phyloP scores from a whole-genome alignment of 2,797 vertebrate species.

The Xenentodon cancila region DNA sequence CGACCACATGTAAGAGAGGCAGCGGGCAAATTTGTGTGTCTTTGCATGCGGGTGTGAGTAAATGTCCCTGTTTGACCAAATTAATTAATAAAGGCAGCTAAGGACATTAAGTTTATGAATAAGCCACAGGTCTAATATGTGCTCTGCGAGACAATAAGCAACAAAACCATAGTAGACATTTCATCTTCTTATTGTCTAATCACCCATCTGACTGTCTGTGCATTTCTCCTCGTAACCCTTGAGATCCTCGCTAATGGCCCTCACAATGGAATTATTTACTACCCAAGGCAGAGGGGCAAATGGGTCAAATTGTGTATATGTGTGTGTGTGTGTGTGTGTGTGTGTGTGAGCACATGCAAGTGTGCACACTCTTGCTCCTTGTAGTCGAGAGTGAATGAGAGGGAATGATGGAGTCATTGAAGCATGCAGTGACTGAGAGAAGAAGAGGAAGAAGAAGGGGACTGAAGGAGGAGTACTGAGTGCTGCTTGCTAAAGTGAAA shows the following conservation, averaged over 20 bases:
- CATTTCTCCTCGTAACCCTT: slow-evolving; percentile 71
- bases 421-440: slow-evolving; percentile 75
- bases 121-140: slow-evolving; percentile 63
- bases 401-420: slow-evolving; percentile 82
- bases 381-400: slow-evolving; percentile 65
- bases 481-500: slow-evolving; percentile 86
- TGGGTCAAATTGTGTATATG: slow-evolving; percentile 71
- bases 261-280: slow-evolving; percentile 81
- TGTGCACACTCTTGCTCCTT: slow-evolving; percentile 31
- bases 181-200: slow-evolving; percentile 80
- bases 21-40: slow-evolving; percentile 32
- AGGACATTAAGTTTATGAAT: slow-evolving; percentile 62
- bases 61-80: slow-evolving; percentile 20
- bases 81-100: slow-evolving; percentile 26
- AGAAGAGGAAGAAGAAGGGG: slow-evolving; percentile 47
- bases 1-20: slow-evolving; percentile 52
- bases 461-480: slow-evolving; percentile 57
- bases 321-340: slow-evolving; percentile 33
- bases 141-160: slow-evolving; percentile 64
- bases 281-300: slow-evolving; percentile 69
- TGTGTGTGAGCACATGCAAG: slow-evolving; percentile 17
- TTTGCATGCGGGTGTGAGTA: slow-evolving; percentile 13
- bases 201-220: slow-evolving; percentile 65
- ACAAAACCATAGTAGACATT: slow-evolving; percentile 66
- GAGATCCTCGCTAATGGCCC: slow-evolving; percentile 72